Percentiles rank a stretch among this genome's conserved stretches.
Conservation (phyloP, 2,113 vertebrate species). For the Micronycteris hirsuta region DNA sequence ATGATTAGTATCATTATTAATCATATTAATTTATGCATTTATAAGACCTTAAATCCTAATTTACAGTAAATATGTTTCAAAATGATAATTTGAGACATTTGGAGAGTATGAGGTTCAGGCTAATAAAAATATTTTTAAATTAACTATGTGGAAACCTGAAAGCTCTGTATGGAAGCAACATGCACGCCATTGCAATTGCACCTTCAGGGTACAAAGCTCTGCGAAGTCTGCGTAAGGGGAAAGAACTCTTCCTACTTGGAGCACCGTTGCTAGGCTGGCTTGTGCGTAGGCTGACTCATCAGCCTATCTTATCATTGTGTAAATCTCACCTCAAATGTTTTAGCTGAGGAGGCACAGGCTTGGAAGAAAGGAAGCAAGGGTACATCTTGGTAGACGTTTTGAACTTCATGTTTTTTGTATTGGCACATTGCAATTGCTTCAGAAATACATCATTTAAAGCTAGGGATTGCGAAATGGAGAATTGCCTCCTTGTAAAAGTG, state of each 20-base stretch:
- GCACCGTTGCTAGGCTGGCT: not conserved
- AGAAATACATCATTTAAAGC: not conserved
- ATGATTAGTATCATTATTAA: not conserved
- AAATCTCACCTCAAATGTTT: constrained; percentile 18
- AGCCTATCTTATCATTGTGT: not conserved
- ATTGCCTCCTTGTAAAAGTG: not conserved
- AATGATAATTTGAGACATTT: not conserved
- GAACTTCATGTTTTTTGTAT: not conserved
- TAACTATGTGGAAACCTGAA: not conserved
- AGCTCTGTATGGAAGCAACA: not conserved
- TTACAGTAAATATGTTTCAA: not conserved
- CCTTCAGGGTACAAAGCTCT: not conserved
- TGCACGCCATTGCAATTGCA: not conserved
- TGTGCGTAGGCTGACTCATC: not conserved
- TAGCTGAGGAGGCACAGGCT: not conserved
- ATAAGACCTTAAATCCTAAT: not conserved
- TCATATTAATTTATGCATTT: not conserved
- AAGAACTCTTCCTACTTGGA: not conserved
- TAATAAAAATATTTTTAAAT: not conserved
- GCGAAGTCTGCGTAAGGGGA: not conserved
- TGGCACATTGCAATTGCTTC: not conserved
- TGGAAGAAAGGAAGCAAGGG: not conserved
- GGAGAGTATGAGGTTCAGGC: not conserved
- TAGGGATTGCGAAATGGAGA: not conserved
- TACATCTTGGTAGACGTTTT: not conserved